These are phyloP conservation scores for Electrona antarctica DNA, from an alignment of 2,113 vertebrate genomes.

Conservation along the genomic window DNA sequence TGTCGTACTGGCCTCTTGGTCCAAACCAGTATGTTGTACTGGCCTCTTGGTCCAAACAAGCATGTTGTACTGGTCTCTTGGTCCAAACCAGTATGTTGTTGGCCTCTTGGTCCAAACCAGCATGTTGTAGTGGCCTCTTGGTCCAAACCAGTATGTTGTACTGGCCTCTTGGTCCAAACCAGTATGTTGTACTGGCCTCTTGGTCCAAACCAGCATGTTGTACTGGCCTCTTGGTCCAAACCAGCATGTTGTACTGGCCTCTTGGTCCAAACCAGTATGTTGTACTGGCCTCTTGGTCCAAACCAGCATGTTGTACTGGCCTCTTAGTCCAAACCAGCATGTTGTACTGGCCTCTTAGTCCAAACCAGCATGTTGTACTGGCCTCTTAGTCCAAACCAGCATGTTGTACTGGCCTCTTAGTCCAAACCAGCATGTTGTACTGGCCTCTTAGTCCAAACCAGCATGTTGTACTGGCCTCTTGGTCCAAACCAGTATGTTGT, in stretches of 20 bases:
- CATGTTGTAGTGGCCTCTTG: not conserved
- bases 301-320: conserved; percentile 3
- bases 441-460: too few species aligned
- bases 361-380: conserved; percentile 51
- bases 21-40: conserved; percentile 31
- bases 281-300: conserved; percentile 23
- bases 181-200: conserved; percentile 39
- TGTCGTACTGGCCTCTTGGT: too few species aligned
- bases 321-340: too few species aligned
- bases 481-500: conserved; percentile 7
- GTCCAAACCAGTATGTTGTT: too few species aligned
- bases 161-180: too few species aligned
- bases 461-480: conserved; percentile 38
- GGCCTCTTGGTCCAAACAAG: conserved; percentile 2
- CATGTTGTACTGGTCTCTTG: not conserved
- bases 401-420: not conserved
- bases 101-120: not conserved
- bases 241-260: too few species aligned
- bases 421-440: too few species aligned
- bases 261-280: too few species aligned
- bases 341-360: too few species aligned
- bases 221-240: too few species aligned
- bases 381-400: conserved; percentile 1
- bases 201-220: conserved; percentile 8
- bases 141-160: too few species aligned